Evolutionary conservation across 2,797 vertebrate species (phyloP).

Genomic region (Cryptoblepharus egeriae): DNA sequence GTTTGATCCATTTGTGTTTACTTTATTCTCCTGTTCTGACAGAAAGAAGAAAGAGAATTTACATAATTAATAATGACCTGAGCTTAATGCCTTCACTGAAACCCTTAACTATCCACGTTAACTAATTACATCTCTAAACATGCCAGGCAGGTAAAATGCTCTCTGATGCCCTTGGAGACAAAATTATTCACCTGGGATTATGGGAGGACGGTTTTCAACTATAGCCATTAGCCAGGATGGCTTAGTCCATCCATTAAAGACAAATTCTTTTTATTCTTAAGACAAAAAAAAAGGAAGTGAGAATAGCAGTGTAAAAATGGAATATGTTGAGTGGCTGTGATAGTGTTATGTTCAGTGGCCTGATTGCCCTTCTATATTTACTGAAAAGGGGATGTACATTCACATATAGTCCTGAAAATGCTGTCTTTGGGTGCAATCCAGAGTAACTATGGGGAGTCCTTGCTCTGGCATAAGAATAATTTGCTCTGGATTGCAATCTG

Average conservation of each 20-base stretch:
- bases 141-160: conserved; percentile 77
- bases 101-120: conserved; percentile 69
- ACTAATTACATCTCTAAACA: conserved; percentile 75
- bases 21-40: conserved; percentile 72
- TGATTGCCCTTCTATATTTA: accelerated
- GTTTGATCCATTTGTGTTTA: conserved; percentile 80
- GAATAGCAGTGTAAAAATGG: conserved; percentile 65
- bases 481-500: too few species aligned
- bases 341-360: accelerated
- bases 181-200: conserved; percentile 77
- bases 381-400: not conserved
- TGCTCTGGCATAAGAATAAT: too few species aligned
- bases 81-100: conserved; percentile 74
- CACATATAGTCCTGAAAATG: too few species aligned
- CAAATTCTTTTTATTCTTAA: conserved; percentile 57
- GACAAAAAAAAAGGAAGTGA: conserved; percentile 60
- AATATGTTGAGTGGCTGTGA: not conserved
- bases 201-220: conserved; percentile 64
- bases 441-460: too few species aligned
- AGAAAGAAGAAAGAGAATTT: conserved; percentile 75
- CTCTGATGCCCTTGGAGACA: conserved; percentile 73
- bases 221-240: conserved; percentile 73
- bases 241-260: conserved; percentile 72
- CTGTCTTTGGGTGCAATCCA: too few species aligned
- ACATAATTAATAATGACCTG: conserved; percentile 82